Base-by-base conservation (phyloP, 92 coral and sea anemone genomes). In the Parazoanthus darwini region DNA sequence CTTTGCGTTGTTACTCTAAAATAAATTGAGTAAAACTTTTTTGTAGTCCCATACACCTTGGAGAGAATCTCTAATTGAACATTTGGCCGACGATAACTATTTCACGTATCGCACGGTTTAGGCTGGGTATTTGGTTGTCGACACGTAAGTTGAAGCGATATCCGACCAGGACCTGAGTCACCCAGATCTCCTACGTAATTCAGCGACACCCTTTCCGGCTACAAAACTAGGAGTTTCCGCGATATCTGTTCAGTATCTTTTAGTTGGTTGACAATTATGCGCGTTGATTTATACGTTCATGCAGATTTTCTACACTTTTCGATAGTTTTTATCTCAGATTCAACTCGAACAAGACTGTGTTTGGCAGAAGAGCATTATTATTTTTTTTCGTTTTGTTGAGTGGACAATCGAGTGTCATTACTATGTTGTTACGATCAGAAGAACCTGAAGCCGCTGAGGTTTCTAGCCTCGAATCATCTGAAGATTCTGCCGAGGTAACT, bases 141-240 rank as follows among this genome's bases (percentile, higher is more conserved):
- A 11, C 83, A 20, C 38, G 68, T n/a, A 68, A 8, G 83, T 50
- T 36, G 37, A 29, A 79, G 42, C 85, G 36, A 82, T 66, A 82
- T 65, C 63, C 39, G 36, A 15, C 77, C 43, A 33, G 77, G 42
- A 72, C 77, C 8, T 66, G 71, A n/a, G 77, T 82, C 86, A 82
- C 37, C 35, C 0, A 35, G 36, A n/a, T 0, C 36, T 37, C 29
- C 54, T 82, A 82, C 86, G 86, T 82, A 82, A 67, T 23, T 23
- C 4, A 82, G 58, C 42, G 74, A 37, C 86, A n/a, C 86, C 86
- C 76, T 65, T 82, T 46, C 86, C 86, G 86, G 86, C 38, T n/a
- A 65, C 20, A 74, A 35, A 10, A 81, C 13, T 13, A 33, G 70
- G 16, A 42, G 76, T 23, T 82, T 67, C 76, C 76, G 86, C 59